Evolutionary conservation across 1,140 invertebrate species (phyloP).

Genomic region (Drosophila funebris): DNA sequence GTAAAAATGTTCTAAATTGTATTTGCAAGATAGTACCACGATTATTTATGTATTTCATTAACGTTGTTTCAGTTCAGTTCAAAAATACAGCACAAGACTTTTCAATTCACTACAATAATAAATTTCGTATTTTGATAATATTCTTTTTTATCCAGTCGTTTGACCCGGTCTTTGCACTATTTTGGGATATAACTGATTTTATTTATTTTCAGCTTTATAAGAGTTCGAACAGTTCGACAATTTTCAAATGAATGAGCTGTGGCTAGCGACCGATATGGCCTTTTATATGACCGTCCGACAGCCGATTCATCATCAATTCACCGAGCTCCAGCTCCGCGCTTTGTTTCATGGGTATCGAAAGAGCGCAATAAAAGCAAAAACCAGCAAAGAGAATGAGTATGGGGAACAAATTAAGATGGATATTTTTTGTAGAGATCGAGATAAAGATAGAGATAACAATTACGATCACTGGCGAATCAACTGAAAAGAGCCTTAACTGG

Average conservation of each 20-base stretch:
- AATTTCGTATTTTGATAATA: background rate
- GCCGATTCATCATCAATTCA: conserved; percentile 35
- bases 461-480: no score
- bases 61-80: conserved; percentile 36
- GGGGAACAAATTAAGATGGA: conserved; percentile 17
- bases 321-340: conserved; percentile 2
- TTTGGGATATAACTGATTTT: background rate
- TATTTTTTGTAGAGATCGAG: conserved; percentile 6
- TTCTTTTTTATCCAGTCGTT: background rate
- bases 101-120: background rate
- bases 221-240: conserved; percentile 65
- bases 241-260: conserved; percentile 72
- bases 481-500: background rate
- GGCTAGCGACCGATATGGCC: conserved; percentile 43
- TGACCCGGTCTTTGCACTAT: background rate
- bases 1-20: conserved; percentile 80
- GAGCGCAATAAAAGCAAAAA: conserved; percentile 20
- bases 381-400: conserved; percentile 12
- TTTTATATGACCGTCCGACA: conserved; percentile 58
- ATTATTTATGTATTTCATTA: conserved; percentile 83
- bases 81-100: background rate
- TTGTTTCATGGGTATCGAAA: conserved; percentile 3
- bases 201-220: background rate
- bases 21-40: conserved; percentile 78
- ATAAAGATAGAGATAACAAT: no score